Percentiles rank a stretch among this genome's conserved stretches.
Conservation (phyloP, 2,797 vertebrate genomes). For the Leuciscus waleckii region DNA sequence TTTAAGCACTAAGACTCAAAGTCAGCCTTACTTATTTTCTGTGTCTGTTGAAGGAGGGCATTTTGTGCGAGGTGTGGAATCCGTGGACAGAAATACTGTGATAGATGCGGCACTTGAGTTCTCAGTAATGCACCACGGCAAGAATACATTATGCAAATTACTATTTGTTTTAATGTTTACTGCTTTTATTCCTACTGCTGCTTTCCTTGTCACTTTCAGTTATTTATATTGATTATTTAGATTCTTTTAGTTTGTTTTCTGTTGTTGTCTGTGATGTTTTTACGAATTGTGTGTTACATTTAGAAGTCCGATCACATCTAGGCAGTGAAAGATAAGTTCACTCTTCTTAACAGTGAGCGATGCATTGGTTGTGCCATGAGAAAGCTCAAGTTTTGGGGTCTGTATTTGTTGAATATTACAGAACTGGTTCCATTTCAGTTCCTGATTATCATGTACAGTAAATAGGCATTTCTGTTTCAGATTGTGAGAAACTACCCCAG, state of each 20-base stretch:
- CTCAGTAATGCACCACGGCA: neutral
- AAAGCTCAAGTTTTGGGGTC: neutral
- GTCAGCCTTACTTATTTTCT: neutral
- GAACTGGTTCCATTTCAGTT: neutral
- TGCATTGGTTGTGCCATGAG: neutral
- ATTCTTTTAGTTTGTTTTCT: neutral
- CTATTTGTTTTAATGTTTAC: slow-evolving; percentile 17
- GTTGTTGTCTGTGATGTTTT: neutral
- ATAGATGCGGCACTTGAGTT: neutral
- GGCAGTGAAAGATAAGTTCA: neutral
- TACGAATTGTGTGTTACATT: neutral
- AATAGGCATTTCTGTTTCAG: neutral
- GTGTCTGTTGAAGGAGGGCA: neutral
- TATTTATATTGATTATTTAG: neutral
- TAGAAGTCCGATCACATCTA: neutral
- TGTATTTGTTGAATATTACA: neutral
- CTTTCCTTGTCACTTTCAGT: neutral
- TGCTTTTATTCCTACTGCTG: neutral
- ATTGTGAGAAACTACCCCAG: neutral
- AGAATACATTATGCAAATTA: slow-evolving; percentile 31
- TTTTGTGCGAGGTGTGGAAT: neutral
- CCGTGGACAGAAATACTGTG: neutral
- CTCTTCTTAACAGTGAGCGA: neutral
- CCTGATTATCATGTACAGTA: neutral
- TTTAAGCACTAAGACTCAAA: neutral